Evolutionary conservation across 2,888 invertebrate species (phyloP).

Genomic region (Morpho helenor): DNA sequence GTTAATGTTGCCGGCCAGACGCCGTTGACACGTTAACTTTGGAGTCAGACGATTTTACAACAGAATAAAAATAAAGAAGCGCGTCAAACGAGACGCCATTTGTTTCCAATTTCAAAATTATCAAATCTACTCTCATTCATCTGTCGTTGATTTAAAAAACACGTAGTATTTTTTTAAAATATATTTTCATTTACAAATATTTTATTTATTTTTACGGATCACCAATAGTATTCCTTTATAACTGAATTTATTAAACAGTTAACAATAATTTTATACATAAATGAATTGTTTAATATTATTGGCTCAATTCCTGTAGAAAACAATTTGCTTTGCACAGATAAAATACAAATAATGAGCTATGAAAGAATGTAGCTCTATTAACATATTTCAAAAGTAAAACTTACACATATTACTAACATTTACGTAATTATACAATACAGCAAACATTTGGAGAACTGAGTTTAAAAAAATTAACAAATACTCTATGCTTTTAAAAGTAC

Average conservation of each 20-base stretch:
- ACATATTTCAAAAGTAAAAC: constrained; percentile 2
- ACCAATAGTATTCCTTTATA: no score
- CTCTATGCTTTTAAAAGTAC: no score
- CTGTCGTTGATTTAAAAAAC: not conserved
- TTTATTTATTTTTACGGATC: no score
- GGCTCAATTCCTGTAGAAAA: no score
- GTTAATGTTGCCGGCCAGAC: constrained; percentile 52
- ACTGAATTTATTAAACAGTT: not conserved
- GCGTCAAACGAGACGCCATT: constrained; percentile 24
- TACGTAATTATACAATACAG: no score
- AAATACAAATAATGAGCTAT: no score
- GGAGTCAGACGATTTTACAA: constrained; percentile 40
- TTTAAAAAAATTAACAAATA: no score
- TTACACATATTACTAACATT: no score
- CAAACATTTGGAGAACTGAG: no score
- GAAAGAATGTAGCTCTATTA: not conserved
- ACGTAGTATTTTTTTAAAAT: not conserved
- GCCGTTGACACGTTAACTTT: constrained; percentile 54
- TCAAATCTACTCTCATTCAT: not conserved
- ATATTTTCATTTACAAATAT: no score
- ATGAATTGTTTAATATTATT: no score
- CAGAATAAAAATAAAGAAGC: constrained; percentile 36
- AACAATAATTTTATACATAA: not conserved
- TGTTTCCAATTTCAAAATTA: constrained; percentile 11
- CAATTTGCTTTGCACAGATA: no score